A percentile compares a stretch with the other conserved stretches of the same genome.
These are phyloP conservation scores for Nycticryphes semicollaris DNA, from an alignment of 2,113 vertebrate species.

Conservation along the genomic window DNA sequence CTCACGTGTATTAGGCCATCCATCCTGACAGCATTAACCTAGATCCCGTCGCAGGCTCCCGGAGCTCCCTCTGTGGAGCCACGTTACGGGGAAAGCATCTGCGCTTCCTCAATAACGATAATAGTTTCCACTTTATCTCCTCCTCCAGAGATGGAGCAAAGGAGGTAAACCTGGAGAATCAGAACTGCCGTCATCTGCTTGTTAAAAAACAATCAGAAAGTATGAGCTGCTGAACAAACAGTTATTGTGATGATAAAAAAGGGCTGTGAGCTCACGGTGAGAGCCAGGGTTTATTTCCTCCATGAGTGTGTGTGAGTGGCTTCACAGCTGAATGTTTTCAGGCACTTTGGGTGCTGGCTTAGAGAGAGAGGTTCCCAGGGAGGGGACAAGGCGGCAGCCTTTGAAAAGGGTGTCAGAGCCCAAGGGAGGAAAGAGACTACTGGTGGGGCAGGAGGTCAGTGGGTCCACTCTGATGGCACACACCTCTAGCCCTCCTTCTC, in stretches of 20 bases:
- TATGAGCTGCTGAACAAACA: not conserved
- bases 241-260: too few relatives aligned
- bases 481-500: not conserved
- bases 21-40: conserved; percentile 60
- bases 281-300: not conserved
- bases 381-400: not conserved
- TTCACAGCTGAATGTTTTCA: not conserved
- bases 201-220: not conserved
- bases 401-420: not conserved
- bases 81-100: not conserved
- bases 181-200: not conserved
- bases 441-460: not conserved
- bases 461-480: not conserved
- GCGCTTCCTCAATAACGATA: accelerated
- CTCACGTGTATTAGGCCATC: conserved; percentile 28
- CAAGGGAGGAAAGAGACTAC: not conserved
- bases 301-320: accelerated
- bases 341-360: not conserved
- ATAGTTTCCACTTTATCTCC: not conserved
- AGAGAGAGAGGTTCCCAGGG: not conserved
- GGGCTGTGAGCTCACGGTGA: not conserved
- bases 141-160: not conserved
- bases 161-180: not conserved
- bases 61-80: accelerated
- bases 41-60: not conserved